Base-by-base conservation (phyloP, 1,140 invertebrate species). In the Hycleus phaleratus region DNA sequence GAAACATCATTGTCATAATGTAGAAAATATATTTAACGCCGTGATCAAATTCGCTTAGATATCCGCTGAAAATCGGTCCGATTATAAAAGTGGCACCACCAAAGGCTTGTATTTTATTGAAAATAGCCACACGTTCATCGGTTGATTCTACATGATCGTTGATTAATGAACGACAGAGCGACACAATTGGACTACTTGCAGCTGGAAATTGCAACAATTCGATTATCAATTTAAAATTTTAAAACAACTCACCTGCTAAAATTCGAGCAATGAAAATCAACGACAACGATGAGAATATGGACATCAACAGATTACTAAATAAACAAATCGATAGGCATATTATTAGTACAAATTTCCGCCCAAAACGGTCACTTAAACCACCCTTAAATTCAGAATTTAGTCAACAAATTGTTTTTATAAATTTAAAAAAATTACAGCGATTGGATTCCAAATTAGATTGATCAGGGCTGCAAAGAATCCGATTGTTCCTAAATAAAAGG, bases 361-460 rank as follows among this genome's bases (percentile, higher is more conserved):
- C 62, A 2, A 59, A 38, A 38, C 44, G 50, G 39, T 64, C 62
- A 44, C 62, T 64, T 48, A 64, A 62, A 57, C 62, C 61, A 2
- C 62, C 62, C 62, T 64, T 49, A 57, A 64, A 57, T 32, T 44
- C 18, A 26, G 46, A 45, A 53, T 12, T 53, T 45, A 45, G 1
- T 26, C 10, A n/a, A 10, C 1, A 51, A 26, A 6, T 52, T 9
- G 10, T 11, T 44, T 24, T 43, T 11, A 26, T 1, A 12, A 18
- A 18, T 18, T 18, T 18, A 18, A 18, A 46, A 2, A 55, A 54
- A 46, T 58, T 58, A 58, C 60, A 51, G 58, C 50, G 2, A 61
- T 54, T n/a, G 56, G 60, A 46, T 61, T 61, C 55, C 51, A 54
- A 38, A 61, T 32, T 32, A 61, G 38, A 46, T 45, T 49, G n/a